A percentile compares a stretch with the other conserved stretches of the same genome.
Conservation (phyloP, 2,797 vertebrate genomes). For the Trachops cirrhosus region DNA sequence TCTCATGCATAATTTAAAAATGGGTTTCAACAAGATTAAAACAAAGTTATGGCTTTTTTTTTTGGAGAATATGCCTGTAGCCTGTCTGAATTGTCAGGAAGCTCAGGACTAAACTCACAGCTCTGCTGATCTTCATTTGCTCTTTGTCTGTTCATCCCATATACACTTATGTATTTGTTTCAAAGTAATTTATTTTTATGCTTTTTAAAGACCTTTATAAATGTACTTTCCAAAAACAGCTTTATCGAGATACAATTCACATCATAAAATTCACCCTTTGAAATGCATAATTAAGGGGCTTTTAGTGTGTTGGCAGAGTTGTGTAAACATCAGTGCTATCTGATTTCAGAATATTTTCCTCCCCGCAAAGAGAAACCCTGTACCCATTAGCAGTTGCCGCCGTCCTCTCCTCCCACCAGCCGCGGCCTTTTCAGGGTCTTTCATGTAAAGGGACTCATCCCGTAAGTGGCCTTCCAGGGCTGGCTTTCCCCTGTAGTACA, state of each 20-base stretch:
- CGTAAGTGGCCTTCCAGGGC: neutral
- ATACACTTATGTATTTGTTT: neutral
- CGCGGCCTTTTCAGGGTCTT: neutral
- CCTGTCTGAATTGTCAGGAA: neutral
- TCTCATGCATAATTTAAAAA: neutral
- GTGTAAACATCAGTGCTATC: neutral
- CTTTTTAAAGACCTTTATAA: neutral
- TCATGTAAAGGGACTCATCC: neutral
- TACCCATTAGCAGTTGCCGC: neutral
- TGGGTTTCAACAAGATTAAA: neutral
- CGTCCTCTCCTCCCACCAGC: neutral
- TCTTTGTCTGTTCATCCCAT: neutral
- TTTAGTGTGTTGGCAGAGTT: neutral
- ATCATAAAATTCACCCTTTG: neutral
- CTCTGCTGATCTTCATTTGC: neutral
- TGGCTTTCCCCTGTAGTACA: neutral
- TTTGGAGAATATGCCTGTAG: neutral
- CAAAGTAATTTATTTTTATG: neutral
- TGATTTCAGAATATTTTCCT: neutral
- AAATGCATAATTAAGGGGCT: neutral
- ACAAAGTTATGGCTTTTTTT: neutral
- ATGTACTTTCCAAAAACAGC: neutral
- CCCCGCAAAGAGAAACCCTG: neutral
- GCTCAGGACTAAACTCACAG: neutral
- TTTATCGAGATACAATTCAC: neutral